Evolutionary conservation across 2,888 invertebrate genomes (phyloP), one percentile per base, ranked within the genome.

Genomic region (Callosobruchus maculatus): DNA sequence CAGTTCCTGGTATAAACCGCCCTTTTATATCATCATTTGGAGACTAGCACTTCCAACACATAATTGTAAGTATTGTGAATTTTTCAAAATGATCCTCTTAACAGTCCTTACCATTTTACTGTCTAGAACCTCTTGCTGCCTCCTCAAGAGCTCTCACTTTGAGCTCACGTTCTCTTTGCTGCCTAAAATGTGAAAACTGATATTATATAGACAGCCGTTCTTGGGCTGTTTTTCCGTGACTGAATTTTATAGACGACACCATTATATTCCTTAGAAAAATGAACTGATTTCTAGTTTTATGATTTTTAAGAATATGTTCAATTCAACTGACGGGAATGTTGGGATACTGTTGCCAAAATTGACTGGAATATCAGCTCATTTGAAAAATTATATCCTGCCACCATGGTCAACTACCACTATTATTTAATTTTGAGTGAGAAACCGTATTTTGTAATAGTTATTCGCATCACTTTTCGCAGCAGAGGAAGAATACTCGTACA

Each of bases 71-170:
- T 69, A 22, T 69, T 69, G 21, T 21, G 22, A 69, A 69, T 69
- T 21, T 69, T 69, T 21, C 69, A 69, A 22, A 69, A 69, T 20
- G 9, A 22, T 22, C 7, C 69, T 21, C 21, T 31, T 67, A 49
- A 49, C 13, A 66, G 18, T 30, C 67, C 68, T 73, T 71, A 74
- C 73, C 69, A 68, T 70, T 73, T 81, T 82, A 83, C 77, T 79
- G 79, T 84, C 91, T 88, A 80, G 91, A 91, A 84, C 92, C 94
- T 84, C 95, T 91, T 80, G 95, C 94, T 79, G 95, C 95, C 88
- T 95, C 95, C 88, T 95, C 95, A 82, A 95, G 89, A 79, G 94
- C 94, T 84, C 95, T 91, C 84, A 95, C 94, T 89, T 95, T 95
- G 83, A 95, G 90, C 88, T 95, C 95, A 80, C 95, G 91, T 84